These are phyloP conservation scores for Pristis pectinata DNA, from an alignment of 2,797 vertebrate genomes.

Conservation along the genomic window DNA sequence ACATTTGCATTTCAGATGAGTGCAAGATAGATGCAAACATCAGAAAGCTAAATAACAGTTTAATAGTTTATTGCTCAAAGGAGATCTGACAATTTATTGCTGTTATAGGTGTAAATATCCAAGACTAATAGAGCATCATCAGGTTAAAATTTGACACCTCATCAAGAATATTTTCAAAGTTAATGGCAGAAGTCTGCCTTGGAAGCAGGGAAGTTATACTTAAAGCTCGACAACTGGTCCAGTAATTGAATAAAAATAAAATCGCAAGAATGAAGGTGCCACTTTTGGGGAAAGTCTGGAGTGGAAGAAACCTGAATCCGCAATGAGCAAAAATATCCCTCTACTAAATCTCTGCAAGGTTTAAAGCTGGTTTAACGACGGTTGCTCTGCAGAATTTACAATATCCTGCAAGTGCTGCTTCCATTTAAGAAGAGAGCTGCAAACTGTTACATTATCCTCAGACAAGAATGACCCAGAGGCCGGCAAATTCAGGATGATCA, in stretches of 20 bases:
- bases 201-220: neutral
- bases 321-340: neutral
- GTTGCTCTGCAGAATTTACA: neutral
- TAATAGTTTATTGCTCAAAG: too few relatives aligned
- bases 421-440: neutral
- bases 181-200: neutral
- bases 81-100: too few relatives aligned
- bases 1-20: neutral
- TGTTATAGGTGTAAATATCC: too few relatives aligned
- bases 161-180: neutral
- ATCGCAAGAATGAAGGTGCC: neutral
- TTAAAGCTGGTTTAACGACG: neutral
- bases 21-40: too few relatives aligned
- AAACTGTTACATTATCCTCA: neutral
- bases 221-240: neutral
- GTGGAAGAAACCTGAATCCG: neutral
- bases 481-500: too few relatives aligned
- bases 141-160: too few relatives aligned
- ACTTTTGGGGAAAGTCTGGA: neutral
- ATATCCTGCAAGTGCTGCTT: neutral
- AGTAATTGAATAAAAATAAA: neutral
- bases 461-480: too few relatives aligned
- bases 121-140: too few relatives aligned
- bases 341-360: neutral
- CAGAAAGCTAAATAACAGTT: too few relatives aligned